These are phyloP conservation scores for Desmodus rotundus DNA, from an alignment of 2,113 vertebrate species.

Conservation along the genomic window DNA sequence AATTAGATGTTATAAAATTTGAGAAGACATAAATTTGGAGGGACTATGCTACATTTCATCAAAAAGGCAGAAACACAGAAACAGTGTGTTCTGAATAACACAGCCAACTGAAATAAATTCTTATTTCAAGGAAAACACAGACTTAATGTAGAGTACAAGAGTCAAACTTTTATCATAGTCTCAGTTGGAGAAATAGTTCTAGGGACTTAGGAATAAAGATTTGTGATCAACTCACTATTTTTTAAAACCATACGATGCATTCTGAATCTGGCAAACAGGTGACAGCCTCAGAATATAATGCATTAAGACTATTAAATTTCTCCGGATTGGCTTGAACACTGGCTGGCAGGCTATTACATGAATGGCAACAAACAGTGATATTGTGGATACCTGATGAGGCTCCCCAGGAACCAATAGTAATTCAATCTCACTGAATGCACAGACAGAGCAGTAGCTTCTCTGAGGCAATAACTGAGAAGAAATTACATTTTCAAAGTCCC, in stretches of 20 bases:
- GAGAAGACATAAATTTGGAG: not conserved
- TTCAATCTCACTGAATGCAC: not conserved
- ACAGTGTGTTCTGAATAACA: not conserved
- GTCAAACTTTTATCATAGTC: not conserved
- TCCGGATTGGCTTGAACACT: not conserved
- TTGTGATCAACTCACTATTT: not conserved
- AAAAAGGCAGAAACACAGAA: not conserved
- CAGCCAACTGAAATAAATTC: not conserved
- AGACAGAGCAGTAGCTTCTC: not conserved
- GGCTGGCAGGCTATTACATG: not conserved
- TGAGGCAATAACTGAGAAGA: not conserved
- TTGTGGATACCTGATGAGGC: not conserved
- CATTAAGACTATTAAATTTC: not conserved
- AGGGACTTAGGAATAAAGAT: not conserved
- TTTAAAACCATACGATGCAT: not conserved
- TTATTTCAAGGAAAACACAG: conserved; percentile 1
- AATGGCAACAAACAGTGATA: not conserved
- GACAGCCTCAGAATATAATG: not conserved
- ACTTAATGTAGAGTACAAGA: not conserved
- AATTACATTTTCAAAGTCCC: not conserved
- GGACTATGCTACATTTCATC: not conserved
- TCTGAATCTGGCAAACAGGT: not conserved
- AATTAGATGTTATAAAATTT: not conserved
- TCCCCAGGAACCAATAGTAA: not conserved
- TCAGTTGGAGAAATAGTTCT: not conserved